Base-by-base conservation (phyloP, 2,888 invertebrate species). In the Cryptus viduatorius region DNA sequence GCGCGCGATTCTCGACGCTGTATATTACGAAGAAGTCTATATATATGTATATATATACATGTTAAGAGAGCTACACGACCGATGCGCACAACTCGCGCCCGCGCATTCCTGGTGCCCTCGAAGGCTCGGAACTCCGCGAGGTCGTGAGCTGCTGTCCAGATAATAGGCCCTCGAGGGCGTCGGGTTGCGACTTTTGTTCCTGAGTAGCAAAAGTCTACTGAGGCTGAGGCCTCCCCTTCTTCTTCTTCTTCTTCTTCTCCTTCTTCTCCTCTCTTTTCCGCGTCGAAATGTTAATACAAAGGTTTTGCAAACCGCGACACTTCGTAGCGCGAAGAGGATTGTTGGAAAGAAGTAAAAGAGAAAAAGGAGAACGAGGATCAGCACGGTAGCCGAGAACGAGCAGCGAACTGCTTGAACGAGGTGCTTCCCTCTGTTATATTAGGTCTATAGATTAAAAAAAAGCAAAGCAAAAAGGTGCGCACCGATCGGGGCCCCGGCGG, bases 1-100 rank as follows among this genome's bases (percentile, higher is more conserved):
- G 80, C 79, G 80, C 83, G 83, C 90, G 90, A 91, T 91, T 90
- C 90, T 89, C 85, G 77, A 72, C 87, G 90, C 91, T 91, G 92
- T 91, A 84, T 84, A 84, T 84, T 80, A 80, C 44, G 29, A 37
- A 37, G 53, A 24, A 72, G 61, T 78, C 16, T 50, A 37, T 37
- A 37, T 37, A 37, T 37, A 37, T 37, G 7, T 37, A 37, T 37
- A 37, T 4, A 37, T 37, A 37, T 37, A 37, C 37, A 37, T 8
- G 37, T 37, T 37, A 8, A 37, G 37, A 37, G 37, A 65, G 29
- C 29, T 64, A 44, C 72, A 72, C 50, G 65, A 37, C 37, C 64
- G 61, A 48, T 64, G 81, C 31, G 50, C 53, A 68, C 53, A 64
- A 68, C 53, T 59, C 61, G 78, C 82, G 78, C 88, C 84, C 86